Evolutionary conservation across 2,797 vertebrate genomes (phyloP), one percentile per base, ranked within the genome.

Genomic region (Amblyopsis hoosieri): DNA sequence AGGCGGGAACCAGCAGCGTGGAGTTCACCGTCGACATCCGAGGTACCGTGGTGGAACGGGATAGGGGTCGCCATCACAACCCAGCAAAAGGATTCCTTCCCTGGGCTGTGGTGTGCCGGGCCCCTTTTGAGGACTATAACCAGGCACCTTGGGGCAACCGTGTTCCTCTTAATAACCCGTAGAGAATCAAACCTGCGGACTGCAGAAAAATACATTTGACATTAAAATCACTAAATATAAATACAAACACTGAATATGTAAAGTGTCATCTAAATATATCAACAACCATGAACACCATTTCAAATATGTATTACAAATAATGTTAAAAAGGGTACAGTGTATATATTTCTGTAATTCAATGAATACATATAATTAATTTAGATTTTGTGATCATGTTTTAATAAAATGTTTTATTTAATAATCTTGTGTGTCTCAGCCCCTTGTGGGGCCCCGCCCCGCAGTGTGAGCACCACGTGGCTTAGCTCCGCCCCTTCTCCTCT

Each of bases 1-100:
- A 90, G 10, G 85, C 92, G 0, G 90, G 92, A 69, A 87, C 90
- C 0, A 83, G 88, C 66, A 85, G 85, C 0, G 61, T 90, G 74
- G 90, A 87, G 61, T 96, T 95, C 83, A 93, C 86, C 0, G 94
- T 98, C 74, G 91, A 87, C 0, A 45, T 97, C 70, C 92, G 73
- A 79, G 94, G 95, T 95, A 68, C 37, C 29, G 13, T 9, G 13
- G 12, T 12, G 12, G 12, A 29, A 3, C 13, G 14, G 15, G 14
- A n/a, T 2, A n/a, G 12, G n/a, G 49, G n/a, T n/a, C 23, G 3
- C 23, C n/a, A 7, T 2, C 12, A 51, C 13, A n/a, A n/a, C 6
- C 13, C 13, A 51, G 49, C 12, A 1, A 13, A 14, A 12, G 48
- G 48, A 29, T 29, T 29, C 23, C 23, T 29, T 29, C 3, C 23